These are phyloP conservation scores for Morone saxatilis DNA, from an alignment of 2,113 vertebrate species.

Conservation along the genomic window DNA sequence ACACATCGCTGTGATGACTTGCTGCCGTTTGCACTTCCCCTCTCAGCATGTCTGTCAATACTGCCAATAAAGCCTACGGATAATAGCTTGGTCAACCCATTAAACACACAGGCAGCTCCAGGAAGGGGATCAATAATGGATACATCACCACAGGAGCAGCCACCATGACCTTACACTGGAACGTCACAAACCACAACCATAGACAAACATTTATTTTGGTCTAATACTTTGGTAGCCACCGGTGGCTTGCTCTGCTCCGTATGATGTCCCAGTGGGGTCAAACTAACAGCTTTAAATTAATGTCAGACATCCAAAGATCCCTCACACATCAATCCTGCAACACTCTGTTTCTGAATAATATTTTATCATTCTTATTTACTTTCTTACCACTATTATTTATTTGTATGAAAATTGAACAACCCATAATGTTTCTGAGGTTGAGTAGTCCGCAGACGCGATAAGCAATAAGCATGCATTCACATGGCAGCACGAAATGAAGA, in stretches of 20 bases:
- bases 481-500: constrained; percentile 17
- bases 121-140: constrained; percentile 79
- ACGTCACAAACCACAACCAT: constrained; percentile 53
- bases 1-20: constrained; percentile 63
- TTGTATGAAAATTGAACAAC: constrained; percentile 18
- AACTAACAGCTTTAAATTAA: constrained; percentile 8
- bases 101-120: constrained; percentile 77
- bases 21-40: constrained; percentile 77
- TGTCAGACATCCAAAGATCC: constrained; percentile 2
- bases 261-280: neutral
- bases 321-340: neutral
- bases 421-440: constrained; percentile 14
- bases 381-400: constrained; percentile 15
- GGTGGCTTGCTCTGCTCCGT: neutral
- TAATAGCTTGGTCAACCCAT: constrained; percentile 80
- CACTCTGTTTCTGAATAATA: neutral
- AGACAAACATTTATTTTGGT: constrained; percentile 57
- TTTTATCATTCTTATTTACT: neutral
- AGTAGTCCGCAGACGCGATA: neutral
- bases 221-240: neutral
- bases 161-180: constrained; percentile 68
- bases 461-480: constrained; percentile 15
- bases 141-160: constrained; percentile 73
- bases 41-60: constrained; percentile 76
- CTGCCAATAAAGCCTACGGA: constrained; percentile 79